Evolutionary conservation across 2,888 invertebrate species (phyloP).

Genomic region (Sturmia bella): DNA sequence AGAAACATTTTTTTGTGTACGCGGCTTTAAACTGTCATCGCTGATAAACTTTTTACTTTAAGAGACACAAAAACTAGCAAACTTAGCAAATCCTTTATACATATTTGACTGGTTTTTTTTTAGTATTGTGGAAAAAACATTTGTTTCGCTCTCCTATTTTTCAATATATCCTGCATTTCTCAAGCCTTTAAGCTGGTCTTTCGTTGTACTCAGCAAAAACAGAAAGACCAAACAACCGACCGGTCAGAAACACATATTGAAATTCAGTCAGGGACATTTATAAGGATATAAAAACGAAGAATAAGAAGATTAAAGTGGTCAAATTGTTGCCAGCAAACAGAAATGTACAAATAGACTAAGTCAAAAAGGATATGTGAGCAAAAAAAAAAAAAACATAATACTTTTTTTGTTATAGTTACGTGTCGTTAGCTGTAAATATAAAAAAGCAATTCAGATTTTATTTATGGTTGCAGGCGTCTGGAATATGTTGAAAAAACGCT

Average conservation of each 20-base stretch:
- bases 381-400: background rate
- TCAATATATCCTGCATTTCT: constrained; percentile 36
- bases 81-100: background rate
- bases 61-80: background rate
- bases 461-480: background rate
- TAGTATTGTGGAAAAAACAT: too few relatives aligned
- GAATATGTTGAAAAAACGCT: too few relatives aligned
- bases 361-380: background rate
- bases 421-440: too few relatives aligned
- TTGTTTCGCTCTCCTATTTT: background rate
- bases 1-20: background rate
- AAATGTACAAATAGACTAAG: background rate
- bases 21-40: background rate
- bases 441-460: background rate
- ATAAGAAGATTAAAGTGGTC: constrained; percentile 26
- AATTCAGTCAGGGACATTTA: background rate
- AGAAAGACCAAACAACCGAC: background rate
- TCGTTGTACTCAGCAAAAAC: constrained; percentile 5
- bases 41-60: background rate
- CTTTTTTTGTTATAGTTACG: background rate
- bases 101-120: background rate
- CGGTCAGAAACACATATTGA: background rate
- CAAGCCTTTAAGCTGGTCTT: constrained; percentile 54
- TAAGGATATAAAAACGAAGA: constrained; percentile 9
- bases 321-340: background rate